Conservation (phyloP, 64 coral and sea anemone species). For the Dendronephthya gigantea region DNA sequence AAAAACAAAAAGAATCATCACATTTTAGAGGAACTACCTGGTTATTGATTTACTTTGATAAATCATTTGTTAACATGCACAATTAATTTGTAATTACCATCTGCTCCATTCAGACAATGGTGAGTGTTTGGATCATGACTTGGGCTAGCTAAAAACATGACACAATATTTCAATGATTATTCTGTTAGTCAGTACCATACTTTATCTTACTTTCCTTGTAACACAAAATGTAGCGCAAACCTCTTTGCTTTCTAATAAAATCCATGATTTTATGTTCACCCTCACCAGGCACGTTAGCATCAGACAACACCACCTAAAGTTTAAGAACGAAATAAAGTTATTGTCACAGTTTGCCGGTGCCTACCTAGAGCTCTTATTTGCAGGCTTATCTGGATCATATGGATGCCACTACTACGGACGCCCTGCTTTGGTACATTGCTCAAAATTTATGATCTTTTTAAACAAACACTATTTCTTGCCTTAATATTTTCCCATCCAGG, state of each 20-base stretch:
- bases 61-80: no score
- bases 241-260: slow-evolving; percentile 86
- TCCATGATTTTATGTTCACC: slow-evolving; percentile 99
- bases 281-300: slow-evolving; percentile 96
- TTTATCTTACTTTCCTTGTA: neutral
- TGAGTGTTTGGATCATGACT: slow-evolving; percentile 93
- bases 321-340: neutral
- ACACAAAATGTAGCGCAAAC: slow-evolving; percentile 8
- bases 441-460: neutral
- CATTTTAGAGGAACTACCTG: neutral
- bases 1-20: slow-evolving; percentile 7
- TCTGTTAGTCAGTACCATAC: neutral
- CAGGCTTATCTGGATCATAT: no score
- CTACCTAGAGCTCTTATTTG: no score
- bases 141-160: slow-evolving; percentile 50
- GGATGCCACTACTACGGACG: no score
- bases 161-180: neutral
- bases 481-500: slow-evolving; percentile 99
- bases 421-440: neutral
- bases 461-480: slow-evolving; percentile 7
- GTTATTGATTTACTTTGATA: no score
- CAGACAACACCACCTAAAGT: slow-evolving; percentile 88
- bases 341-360: no score
- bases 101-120: slow-evolving; percentile 98
- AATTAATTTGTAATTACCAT: slow-evolving; percentile 44